Conservation (phyloP, 1,140 invertebrate genomes). For the Heliconius congener region DNA sequence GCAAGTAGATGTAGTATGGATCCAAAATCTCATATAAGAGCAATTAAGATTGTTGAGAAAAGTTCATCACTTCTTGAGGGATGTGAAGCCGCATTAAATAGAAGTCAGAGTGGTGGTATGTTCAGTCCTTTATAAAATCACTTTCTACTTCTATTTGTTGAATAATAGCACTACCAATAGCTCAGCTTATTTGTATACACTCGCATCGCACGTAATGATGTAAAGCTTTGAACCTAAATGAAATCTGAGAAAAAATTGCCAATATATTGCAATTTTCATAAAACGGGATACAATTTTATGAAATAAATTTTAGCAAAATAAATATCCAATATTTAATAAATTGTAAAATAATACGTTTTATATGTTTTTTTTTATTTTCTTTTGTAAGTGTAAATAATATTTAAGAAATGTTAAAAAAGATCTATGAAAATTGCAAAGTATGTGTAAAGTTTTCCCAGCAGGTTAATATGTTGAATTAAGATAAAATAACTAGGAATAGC, state of each 20-base stretch:
- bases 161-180: neutral
- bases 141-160: neutral
- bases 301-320: too few species aligned
- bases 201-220: neutral
- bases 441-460: slow-evolving; percentile 1
- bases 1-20: neutral
- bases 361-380: neutral
- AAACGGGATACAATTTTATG: neutral
- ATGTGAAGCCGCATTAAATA: neutral
- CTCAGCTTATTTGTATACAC: neutral
- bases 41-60: neutral
- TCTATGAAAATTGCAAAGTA: neutral
- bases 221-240: slow-evolving; percentile 7
- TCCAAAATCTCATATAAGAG: neutral
- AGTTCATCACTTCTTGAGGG: neutral
- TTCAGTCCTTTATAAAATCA: neutral
- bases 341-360: neutral
- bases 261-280: neutral
- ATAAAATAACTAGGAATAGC: neutral
- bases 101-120: neutral
- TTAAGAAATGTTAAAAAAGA: neutral
- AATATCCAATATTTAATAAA: too few species aligned
- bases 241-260: slow-evolving; percentile 8
- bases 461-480: neutral
- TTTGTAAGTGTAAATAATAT: too few species aligned